Evolutionary conservation across 2,113 vertebrate genomes (phyloP), one percentile per base, ranked within the genome.

Genomic region (Thalassoma bifasciatum): DNA sequence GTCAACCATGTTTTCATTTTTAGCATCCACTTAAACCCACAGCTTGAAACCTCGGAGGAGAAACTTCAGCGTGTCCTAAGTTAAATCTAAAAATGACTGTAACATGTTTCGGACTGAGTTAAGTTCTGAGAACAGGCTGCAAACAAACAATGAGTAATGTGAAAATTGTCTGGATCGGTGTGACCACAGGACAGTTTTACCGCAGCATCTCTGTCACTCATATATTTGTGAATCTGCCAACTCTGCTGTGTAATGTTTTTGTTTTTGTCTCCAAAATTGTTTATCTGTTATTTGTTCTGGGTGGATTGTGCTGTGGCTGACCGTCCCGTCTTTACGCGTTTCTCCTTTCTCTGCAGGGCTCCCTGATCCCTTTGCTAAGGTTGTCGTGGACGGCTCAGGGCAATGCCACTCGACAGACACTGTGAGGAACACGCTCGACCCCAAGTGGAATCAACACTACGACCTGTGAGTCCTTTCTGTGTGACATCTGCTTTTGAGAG

Each of bases 331-430:
- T 1, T 26, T 47, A 5, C 44, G 14, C 6, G 42, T n/a, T 37
- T 36, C 16, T 38, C 46, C 53, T 79, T 62, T 66, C 50, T 23
- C 42, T 4, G 0, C 90, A 99, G 98, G 98, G 73, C 96, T 99
- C 80, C 98, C 98, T 54, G 98, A 99, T 92, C 98, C 98, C 62
- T 99, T 99, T 91, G 97, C 98, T 85, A 99, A 99, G 85, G 97
- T 99, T 79, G 97, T 99, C 54, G 98, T 99, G 91, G 98, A 99
- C 6, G 98, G 98, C 84, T 99, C 98, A 68, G 98, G 98, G 53
- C 97, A 99, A 79, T 99, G 98, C 93, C 98, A 99, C 95, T 99
- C 97, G 63, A 99, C 98, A 88, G 97, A 99, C 94, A 99, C 98
- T 89, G 98, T 99, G 94, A 98, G 96, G 95, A 99, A 99, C 93